Evolutionary conservation across 2,888 invertebrate genomes (phyloP), one percentile per base, ranked within the genome.

Genomic region (Megaustenia siamemsis): DNA sequence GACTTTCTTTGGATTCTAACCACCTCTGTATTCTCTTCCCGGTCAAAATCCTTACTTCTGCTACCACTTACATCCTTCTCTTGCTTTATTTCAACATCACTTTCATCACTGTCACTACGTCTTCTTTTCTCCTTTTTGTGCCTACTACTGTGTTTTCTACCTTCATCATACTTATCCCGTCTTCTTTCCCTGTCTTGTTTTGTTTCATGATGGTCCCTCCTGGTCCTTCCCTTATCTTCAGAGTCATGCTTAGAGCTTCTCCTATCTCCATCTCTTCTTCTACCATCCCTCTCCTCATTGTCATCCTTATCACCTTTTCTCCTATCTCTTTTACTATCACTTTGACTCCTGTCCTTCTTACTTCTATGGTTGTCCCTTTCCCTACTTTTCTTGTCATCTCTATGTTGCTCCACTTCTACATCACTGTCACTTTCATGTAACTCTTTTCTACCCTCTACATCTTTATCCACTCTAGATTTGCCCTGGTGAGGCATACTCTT

Each of bases 151-250:
- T 21, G 45, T 49, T 76, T 76, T n/a, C 49, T 82, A 15, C 43
- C 43, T 21, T 28, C 60, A n/a, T 45, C 38, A 28, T 49, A 18
- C 6, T 32, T 82, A 60, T 60, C 56, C 28, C 35, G 38, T n/a
- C 68, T 83, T 32, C 63, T 45, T 1, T 82, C 82, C 43, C 73
- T 82, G 21, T 73, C 82, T 32, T 35, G 38, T 49, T 60, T 76
- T 24, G 21, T 66, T n/a, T 76, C 63, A 24, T 45, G 15, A 28
- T 40, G 60, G 15, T 83, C 66, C 49, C 28, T 77, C n/a, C 66
- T 68, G 53, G 66, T 38, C 68, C 78, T 76, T 15, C 81, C 82
- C 73, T 80, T 77, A 83, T 85, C 84, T 79, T 75, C 38, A 77
- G 40, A 60, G 38, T 60, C 32, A 60, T 15, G 73, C 21, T 71